Base-by-base conservation (phyloP, 2,113 vertebrate genomes). In the Antechinus stuartii region DNA sequence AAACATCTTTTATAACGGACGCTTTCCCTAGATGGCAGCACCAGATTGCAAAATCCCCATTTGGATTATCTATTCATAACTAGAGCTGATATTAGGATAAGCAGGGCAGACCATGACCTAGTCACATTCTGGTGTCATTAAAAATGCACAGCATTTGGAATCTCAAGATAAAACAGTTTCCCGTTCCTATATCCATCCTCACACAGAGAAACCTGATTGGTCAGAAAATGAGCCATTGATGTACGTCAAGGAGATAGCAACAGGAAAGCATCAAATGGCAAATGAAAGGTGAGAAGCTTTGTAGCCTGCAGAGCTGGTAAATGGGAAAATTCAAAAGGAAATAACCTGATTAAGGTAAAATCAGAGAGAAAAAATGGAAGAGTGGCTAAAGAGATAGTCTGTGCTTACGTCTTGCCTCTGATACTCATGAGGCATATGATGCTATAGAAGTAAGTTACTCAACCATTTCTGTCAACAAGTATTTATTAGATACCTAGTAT, bases 1-100 rank as follows among this genome's bases (percentile, higher is more conserved):
- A 90, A 90, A 54, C 11, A 50, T 30, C 57, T 55, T 9, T 30
- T 93, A 84, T 30, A 90, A n/a, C 42, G 50, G 3, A 16, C 53
- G 26, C 89, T 96, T 97, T 22, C 96, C 91, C 68, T 92, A 97
- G 93, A 46, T 98, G 95, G 97, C 95, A 98, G 96, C 95, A 97
- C 42, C 93, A 92, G 42, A 53, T 96, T 96, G 54, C 93, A 89
- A 10, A 53, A 97, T 95, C 42, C 1, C 25, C 57, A 95, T 49
- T 7, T 92, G 47, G 3, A 2, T 9, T 96, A 57, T 2, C 0
- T 27, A 94, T 22, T 91, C 11, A 61, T 46, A n/a, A 57, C 52
- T 53, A 9, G 92, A 94, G 16, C 14, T 3, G 0, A 25, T 89
- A 0, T 8, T 91, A 94, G 92, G 9, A 30, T 47, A 54, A 0